Evolutionary conservation across 2,113 vertebrate species (phyloP).

Genomic region (Passer montanus): DNA sequence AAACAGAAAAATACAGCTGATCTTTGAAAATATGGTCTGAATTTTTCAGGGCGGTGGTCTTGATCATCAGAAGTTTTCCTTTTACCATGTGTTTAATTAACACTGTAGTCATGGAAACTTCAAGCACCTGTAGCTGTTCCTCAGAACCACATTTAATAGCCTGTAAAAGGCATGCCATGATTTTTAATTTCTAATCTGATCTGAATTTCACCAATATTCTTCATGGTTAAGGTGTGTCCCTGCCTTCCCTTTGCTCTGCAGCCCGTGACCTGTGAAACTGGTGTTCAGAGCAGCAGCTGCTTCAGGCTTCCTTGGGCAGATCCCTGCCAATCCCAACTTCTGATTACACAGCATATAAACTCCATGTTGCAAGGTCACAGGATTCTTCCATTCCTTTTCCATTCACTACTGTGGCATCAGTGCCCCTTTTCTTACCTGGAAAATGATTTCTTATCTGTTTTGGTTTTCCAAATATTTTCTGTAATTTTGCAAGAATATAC

Average conservation of each 20-base stretch:
- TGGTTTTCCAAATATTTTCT: neutral
- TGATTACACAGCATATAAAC: neutral
- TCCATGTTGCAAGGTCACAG: neutral
- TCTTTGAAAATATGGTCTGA: neutral
- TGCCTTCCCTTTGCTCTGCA: neutral
- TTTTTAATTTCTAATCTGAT: conserved; percentile 29
- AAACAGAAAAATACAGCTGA: neutral
- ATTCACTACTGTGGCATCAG: neutral
- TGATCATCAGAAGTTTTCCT: neutral
- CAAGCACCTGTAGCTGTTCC: conserved; percentile 35
- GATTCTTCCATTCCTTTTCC: neutral
- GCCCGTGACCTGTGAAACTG: neutral
- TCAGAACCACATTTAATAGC: conserved; percentile 11
- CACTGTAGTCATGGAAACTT: conserved; percentile 39
- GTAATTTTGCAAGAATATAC: neutral
- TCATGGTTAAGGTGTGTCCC: neutral
- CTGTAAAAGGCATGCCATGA: conserved; percentile 40
- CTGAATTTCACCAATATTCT: conserved; percentile 26
- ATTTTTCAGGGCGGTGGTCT: neutral
- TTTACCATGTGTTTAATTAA: conserved; percentile 50
- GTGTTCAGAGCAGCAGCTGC: neutral
- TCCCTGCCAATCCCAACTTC: neutral
- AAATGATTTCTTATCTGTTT: neutral
- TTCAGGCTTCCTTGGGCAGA: neutral
- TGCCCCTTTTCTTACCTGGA: neutral